Conservation (phyloP, 1,140 invertebrate genomes). For the Luehdorfia chinensis region DNA sequence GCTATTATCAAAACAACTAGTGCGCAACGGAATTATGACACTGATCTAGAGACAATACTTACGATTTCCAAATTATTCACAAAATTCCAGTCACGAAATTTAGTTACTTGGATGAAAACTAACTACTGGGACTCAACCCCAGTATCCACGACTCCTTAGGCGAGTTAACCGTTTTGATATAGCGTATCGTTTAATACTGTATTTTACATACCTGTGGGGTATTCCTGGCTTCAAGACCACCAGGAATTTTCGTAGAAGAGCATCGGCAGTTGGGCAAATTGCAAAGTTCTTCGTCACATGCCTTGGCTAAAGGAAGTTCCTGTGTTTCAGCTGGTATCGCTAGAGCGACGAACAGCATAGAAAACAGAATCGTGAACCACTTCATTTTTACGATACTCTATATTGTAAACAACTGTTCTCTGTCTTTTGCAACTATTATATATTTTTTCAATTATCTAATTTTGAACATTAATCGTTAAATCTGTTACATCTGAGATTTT, state of each 20-base stretch:
- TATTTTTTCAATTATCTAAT: slow-evolving; percentile 2
- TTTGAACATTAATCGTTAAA: slow-evolving; percentile 3
- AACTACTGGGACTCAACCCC: too few species aligned
- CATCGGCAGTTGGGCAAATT: slow-evolving; percentile 69
- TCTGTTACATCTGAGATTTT: slow-evolving; percentile 2
- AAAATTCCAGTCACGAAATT: too few species aligned
- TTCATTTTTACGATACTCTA: slow-evolving; percentile 1
- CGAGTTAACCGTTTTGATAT: too few species aligned
- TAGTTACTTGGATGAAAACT: too few species aligned
- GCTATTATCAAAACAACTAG: too few species aligned
- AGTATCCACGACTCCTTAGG: too few species aligned
- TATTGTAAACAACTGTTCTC: neutral
- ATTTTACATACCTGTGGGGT: slow-evolving; percentile 52
- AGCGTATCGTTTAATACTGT: too few species aligned
- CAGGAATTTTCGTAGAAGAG: slow-evolving; percentile 57
- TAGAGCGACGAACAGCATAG: slow-evolving; percentile 1
- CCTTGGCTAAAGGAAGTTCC: slow-evolving; percentile 19
- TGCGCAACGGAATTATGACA: too few species aligned
- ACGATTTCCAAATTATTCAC: too few species aligned
- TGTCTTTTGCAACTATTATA: neutral
- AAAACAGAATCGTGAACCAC: slow-evolving; percentile 2
- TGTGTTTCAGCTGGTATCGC: neutral
- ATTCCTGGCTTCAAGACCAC: slow-evolving; percentile 39
- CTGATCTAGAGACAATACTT: too few species aligned
- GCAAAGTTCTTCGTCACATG: slow-evolving; percentile 30